phyloP scores from a whole-genome alignment of 2,113 vertebrate species.

The Neotoma lepida region DNA sequence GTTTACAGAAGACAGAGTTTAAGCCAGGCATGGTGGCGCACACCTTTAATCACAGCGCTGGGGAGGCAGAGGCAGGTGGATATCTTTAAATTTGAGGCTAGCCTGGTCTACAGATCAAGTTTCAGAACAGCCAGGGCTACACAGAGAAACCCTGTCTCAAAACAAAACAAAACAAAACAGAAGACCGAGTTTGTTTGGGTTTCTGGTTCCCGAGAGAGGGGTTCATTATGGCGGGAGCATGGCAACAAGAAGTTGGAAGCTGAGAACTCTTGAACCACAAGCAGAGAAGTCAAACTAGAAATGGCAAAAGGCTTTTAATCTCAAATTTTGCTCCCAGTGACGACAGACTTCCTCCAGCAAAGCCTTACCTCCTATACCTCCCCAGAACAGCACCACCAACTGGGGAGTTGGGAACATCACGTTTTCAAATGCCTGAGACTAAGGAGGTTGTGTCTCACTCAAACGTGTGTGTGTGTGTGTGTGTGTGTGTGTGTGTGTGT shows the following conservation, averaged over 20 bases:
- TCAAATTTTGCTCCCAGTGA: background rate
- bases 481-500: background rate
- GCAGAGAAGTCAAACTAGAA: background rate
- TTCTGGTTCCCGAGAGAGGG: background rate
- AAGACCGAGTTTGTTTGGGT: background rate
- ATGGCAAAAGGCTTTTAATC: background rate
- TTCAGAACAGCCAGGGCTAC: background rate
- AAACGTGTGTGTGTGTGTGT: background rate
- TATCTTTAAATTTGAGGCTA: background rate
- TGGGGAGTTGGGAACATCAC: background rate
- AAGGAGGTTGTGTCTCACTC: background rate
- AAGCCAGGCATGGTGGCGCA: background rate
- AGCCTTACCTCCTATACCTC: background rate
- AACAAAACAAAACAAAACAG: background rate
- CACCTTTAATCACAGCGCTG: background rate
- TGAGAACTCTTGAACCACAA: background rate
- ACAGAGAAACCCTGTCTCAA: background rate
- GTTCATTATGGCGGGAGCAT: background rate
- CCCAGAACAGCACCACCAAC: background rate
- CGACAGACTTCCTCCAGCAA: background rate
- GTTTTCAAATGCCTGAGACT: background rate
- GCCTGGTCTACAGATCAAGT: background rate
- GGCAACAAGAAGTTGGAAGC: background rate
- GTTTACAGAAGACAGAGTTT: background rate
- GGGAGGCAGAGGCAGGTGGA: background rate